Evolutionary conservation across 1,140 invertebrate species (phyloP), one percentile per base, ranked within the genome.

Genomic region (Zaprionus davidi): DNA sequence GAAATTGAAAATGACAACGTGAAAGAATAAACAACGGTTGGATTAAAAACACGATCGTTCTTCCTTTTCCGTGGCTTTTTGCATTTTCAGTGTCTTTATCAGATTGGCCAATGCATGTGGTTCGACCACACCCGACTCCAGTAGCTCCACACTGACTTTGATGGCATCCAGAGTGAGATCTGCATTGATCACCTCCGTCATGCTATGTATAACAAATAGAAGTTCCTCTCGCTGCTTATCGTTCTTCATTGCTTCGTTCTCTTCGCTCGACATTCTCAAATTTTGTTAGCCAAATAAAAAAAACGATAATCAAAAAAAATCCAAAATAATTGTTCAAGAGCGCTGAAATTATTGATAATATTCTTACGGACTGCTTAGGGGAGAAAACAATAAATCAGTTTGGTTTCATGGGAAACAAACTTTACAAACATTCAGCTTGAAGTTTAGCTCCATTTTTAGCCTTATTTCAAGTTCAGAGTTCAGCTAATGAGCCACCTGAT

Each of bases 381-480:
- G 7, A 15, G n/a, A 56, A 28, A 56, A 28, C 55, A n/a, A 67
- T 67, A 36, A 66, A 66, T 66, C 55, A 67, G 28, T n/a, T 49
- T 55, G 26, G 31, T 65, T 5, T 57, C 24, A 38, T 51, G 20
- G 46, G 12, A 56, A 56, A 55, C 22, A 55, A 56, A 66, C 22
- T 66, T 20, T n/a, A 22, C 36, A 20, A 57, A 15, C 36, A 65
- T n/a, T 55, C 20, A 38, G 34, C 22, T 55, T 55, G 15, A 55
- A 65, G 49, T 65, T 65, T 13, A 17, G 7, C 22, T 64, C 31
- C 11, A 24, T 51, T 34, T 31, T 26, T n/a, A n/a, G 15, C 9
- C 20, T 24, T 12, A 59, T 70, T 78, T 68, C 82, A 86, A 87
- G 80, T 77, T 86, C 72, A 88, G 57, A 86, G 82, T 79, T 77